Base-by-base conservation (phyloP, 2,797 vertebrate genomes). In the Takifugu rubripes region DNA sequence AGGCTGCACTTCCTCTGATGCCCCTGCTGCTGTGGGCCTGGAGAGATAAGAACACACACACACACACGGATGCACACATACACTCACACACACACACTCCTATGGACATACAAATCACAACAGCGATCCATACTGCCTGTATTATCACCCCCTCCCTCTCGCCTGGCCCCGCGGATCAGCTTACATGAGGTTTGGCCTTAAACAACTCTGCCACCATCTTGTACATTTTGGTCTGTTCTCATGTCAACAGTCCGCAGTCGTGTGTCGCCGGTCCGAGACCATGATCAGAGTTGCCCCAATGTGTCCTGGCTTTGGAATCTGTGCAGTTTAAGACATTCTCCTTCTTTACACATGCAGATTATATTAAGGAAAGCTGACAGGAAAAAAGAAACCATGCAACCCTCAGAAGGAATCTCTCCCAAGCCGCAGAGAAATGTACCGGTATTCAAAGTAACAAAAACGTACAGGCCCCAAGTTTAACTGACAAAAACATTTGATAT, bases 1-100 rank as follows among this genome's bases (percentile, higher is more conserved):
- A 90, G 82, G 78, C 81, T 57, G 70, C 50, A 60, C 83, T 90
- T 92, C 90, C 90, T 88, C 87, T 89, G 85, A 91, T 91, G 87
- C 87, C 86, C 85, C 85, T 82, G 82, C 86, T 87, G 88, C 84
- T 83, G 78, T 79, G 74, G 84, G 77, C 70, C 70, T 61, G 66
- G 67, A 72, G 67, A 90, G 90, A 91, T 91, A 92, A 91, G 83
- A 77, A 72, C 78, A 74, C 70, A 74, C 60, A 60, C 26, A 59
- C 57, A 81, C 36, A 46, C 52, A 42, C 60, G 48, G 31, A 16
- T 21, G 21, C 21, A 21, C 21, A 21, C 21, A 27, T 6, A 47
- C 52, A 36, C 63, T 56, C 68, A 72, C 74, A 82, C 54, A 47
- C 49, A 42, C 64, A 56, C 68, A 74, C 74, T 79, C 10, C 21